A percentile compares a stretch with the other conserved stretches of the same genome.
Conservation (phyloP, 1,140 invertebrate genomes). For the Pseudomyrmex gracilis region DNA sequence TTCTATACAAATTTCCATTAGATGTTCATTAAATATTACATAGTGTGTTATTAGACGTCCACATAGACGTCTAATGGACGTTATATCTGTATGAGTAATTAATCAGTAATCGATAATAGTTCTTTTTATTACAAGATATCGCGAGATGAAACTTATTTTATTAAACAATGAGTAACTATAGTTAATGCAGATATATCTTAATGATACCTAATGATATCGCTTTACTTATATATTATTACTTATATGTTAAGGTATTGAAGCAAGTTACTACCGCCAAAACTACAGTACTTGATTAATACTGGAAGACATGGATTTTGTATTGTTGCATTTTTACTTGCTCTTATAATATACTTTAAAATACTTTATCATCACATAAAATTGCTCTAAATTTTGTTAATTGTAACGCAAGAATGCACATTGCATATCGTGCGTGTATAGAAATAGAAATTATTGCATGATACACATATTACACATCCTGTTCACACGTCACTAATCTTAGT, state of each 20-base stretch:
- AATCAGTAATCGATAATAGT: too few relatives aligned
- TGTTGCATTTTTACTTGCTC: neutral
- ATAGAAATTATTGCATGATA: conserved; percentile 84
- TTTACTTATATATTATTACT: neutral
- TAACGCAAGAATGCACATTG: conserved; percentile 62
- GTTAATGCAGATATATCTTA: neutral
- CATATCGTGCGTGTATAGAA: conserved; percentile 69
- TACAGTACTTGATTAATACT: conserved; percentile 62
- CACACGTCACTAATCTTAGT: conserved; percentile 58
- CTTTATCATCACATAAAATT: conserved; percentile 46
- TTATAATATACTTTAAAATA: neutral
- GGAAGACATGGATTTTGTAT: conserved; percentile 84
- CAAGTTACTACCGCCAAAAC: neutral
- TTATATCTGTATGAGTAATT: too few relatives aligned
- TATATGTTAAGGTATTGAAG: neutral
- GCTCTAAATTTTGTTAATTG: conserved; percentile 10
- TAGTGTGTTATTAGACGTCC: too few relatives aligned
- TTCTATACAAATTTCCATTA: too few relatives aligned
- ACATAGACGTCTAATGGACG: too few relatives aligned
- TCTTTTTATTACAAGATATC: too few relatives aligned
- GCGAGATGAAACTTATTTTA: conserved; percentile 50
- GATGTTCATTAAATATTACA: too few relatives aligned
- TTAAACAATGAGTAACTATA: conserved; percentile 48
- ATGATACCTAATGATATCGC: too few relatives aligned
- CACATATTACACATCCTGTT: conserved; percentile 80